Evolutionary conservation across 2,888 invertebrate genomes (phyloP), one percentile per base, ranked within the genome.

Genomic region (Penaeus monodon): DNA sequence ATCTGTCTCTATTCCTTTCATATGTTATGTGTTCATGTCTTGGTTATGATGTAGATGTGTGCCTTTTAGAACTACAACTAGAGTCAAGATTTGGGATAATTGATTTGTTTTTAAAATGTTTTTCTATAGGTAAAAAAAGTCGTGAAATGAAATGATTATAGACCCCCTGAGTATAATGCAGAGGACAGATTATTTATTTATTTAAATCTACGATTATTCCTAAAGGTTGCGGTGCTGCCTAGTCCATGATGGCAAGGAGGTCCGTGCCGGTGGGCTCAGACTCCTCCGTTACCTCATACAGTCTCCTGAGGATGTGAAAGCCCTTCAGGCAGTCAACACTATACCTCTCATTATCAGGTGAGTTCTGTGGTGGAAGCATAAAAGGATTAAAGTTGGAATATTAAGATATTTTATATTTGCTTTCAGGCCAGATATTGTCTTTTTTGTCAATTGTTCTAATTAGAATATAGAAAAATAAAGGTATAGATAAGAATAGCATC

Each of bases 191-290:
- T 29, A 27, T 74, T 77, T 86, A 38, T 65, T 24, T 70, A n/a
- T 87, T 33, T 29, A 33, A 17, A 24, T 70, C 24, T 68, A 17
- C 65, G 20, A 82, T n/a, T 83, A 33, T 84, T 89, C 91, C 93
- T 94, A 84, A 92, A 98, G 99, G 93, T 94, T 99, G 92, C 95
- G 97, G 91, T 94, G 96, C 89, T 95, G 96, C 86, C 94, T 98
- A 91, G 94, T 97, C 84, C 96, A 97, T 92, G 96, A 97, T 91
- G 96, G 96, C 90, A 96, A 97, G 91, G 96, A 97, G 92, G 95
- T 99, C 87, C 94, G 98, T 91, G 97, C 98, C 90, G 97, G 97
- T 85, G 96, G 97, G 68, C 93, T 99, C 90, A 94, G 98, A 91
- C 96, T 96, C 82, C 94, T 98, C 89, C 95, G 98, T 90, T 97